These are phyloP conservation scores for Echiichthys vipera DNA, from an alignment of 2,797 vertebrate species.

Conservation along the genomic window DNA sequence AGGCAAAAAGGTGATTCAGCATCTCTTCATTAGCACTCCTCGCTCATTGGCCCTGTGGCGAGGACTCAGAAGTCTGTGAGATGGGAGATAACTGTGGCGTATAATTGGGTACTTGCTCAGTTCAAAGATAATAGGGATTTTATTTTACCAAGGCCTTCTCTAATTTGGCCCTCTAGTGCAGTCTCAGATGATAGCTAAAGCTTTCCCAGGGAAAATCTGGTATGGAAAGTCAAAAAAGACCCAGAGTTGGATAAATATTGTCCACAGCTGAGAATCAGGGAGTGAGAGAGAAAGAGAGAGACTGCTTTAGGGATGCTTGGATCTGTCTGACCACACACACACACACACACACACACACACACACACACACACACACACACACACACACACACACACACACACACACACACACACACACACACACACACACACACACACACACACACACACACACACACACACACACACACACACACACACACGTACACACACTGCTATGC, in stretches of 20 bases:
- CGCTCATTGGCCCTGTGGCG: conserved; percentile 62
- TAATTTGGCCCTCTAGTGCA: conserved; percentile 71
- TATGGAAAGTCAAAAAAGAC: too few relatives aligned
- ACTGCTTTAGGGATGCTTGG: conserved; percentile 28
- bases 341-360: background rate
- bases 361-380: background rate
- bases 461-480: conserved; percentile 21
- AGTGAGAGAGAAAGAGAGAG: conserved; percentile 12
- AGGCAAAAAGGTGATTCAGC: conserved; percentile 73
- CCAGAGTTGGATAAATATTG: too few relatives aligned
- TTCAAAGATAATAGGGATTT: conserved; percentile 78
- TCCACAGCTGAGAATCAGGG: conserved; percentile 43
- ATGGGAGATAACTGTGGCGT: conserved; percentile 66
- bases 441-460: background rate
- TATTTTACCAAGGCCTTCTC: conserved; percentile 65
- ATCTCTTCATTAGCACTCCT: conserved; percentile 68
- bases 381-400: background rate
- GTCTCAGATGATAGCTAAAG: conserved; percentile 53
- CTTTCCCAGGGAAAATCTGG: conserved; percentile 49
- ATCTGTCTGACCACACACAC: conserved; percentile 40
- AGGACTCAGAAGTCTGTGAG: conserved; percentile 71
- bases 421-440: background rate
- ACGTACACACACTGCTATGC: conserved; percentile 12
- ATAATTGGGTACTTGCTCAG: conserved; percentile 76
- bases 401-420: background rate